Evolutionary conservation across 92 coral and sea anemone species (phyloP), one percentile per base, ranked within the genome.

Genomic region (Nematostella vectensis): DNA sequence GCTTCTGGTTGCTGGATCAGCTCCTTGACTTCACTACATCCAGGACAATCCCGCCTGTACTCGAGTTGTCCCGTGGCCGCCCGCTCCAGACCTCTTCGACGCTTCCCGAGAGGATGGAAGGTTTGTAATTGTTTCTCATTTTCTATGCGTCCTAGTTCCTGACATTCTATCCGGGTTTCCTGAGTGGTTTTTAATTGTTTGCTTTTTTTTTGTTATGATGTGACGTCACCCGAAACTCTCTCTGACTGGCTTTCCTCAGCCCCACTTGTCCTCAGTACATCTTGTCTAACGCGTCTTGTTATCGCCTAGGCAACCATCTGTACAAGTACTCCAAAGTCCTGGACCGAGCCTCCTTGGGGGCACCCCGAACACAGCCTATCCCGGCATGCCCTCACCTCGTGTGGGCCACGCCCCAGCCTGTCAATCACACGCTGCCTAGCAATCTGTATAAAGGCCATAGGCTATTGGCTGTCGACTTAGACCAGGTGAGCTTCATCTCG

Each of bases 101-200:
- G 1, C 39, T 74, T n/a, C 98, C 98, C 3, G 96, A 86, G 57
- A 77, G 98, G 68, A 91, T 91, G 98, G 98, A 91, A 52, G 98
- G 97, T 91, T 31, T 15, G 40, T 6, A 33, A 10, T 13, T 1
- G 0, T 26, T 49, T n/a, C 11, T 29, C 13, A 10, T 29, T 25
- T n/a, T 60, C 13, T 11, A 21, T 15, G 3, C 39, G 13, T 4
- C 1, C 3, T 24, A 27, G 17, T 26, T 17, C n/a, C 4, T 22
- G 15, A 20, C 24, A 13, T 2, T 1, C 29, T 50, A 25, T 4
- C 24, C 24, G 15, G 1, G 25, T n/a, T n/a, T n/a, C n/a, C n/a
- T n/a, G n/a, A n/a, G n/a, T n/a, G n/a, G n/a, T n/a, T n/a, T n/a
- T n/a, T n/a, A n/a, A n/a, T n/a, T n/a, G n/a, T n/a, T n/a, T n/a